Evolutionary conservation across 2,888 invertebrate species (phyloP), one percentile per base, ranked within the genome.

Genomic region (Drosophila meridionalis): DNA sequence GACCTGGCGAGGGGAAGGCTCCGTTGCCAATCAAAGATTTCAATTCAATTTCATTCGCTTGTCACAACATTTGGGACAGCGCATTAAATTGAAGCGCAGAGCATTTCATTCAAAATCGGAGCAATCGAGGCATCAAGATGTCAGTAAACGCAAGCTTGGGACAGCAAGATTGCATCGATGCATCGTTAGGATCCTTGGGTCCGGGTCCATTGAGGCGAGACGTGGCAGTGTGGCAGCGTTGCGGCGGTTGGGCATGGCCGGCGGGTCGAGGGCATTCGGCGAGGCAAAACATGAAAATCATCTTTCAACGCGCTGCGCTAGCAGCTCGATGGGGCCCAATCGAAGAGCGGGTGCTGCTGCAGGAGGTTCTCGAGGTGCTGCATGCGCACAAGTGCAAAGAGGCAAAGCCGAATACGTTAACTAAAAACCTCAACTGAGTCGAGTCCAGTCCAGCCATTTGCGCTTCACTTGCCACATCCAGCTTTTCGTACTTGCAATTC

Each of bases 231-330:
- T 8, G 34, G 34, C 34, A 32, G 20, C 30, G 38, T 9, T 42
- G 12, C 7, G 34, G 20, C 4, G n/a, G n/a, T 5, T 32, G 42
- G 45, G 56, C 14, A 28, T 55, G 66, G 67, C 47, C 53, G 12
- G 32, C 61, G 60, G 50, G 47, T 45, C 26, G 55, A 72, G 77
- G 73, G 69, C 48, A 57, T 53, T 48, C 48, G 68, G 48, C 45
- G 74, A 28, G 78, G 79, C 64, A 83, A 84, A 90, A 90, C 89
- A 90, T 90, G 89, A 89, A 90, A 89, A 88, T 89, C 89, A 90
- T 89, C 91, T 89, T 86, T 90, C 82, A 89, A 75, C 78, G 84
- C 78, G 64, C 65, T 82, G 74, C 64, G 71, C 67, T 74, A 76
- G 74, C 77, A 69, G 69, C 60, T 65, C 71, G 52, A 63, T 65